Conservation (phyloP, 1,140 invertebrate genomes). For the Caenorhabditis brenneri region DNA sequence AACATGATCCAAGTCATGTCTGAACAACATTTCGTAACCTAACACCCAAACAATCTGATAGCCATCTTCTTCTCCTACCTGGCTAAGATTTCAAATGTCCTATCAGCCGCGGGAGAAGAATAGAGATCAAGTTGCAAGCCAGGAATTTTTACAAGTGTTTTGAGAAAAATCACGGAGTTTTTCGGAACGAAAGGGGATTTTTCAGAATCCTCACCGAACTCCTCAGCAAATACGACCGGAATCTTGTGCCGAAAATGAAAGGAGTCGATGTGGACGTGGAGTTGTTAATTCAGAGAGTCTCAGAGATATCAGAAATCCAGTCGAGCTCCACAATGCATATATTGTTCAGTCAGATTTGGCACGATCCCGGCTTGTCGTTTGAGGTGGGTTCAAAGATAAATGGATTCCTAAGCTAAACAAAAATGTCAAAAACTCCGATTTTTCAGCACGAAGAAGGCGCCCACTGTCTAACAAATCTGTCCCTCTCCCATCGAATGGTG, state of each 20-base stretch:
- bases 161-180: background rate
- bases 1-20: slow-evolving; percentile 25
- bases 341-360: slow-evolving; percentile 69
- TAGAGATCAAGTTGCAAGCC: background rate
- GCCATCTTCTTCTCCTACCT: no score
- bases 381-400: no score
- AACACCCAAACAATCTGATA: background rate
- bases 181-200: background rate
- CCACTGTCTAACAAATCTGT: slow-evolving; percentile 68
- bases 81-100: slow-evolving; percentile 13
- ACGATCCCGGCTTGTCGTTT: slow-evolving; percentile 68
- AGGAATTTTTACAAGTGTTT: background rate
- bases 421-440: no score
- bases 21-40: slow-evolving; percentile 21
- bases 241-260: slow-evolving; percentile 68
- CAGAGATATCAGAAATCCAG: slow-evolving; percentile 68
- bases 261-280: slow-evolving; percentile 70
- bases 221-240: slow-evolving; percentile 66
- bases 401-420: no score
- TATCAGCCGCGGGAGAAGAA: background rate
- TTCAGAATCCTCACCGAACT: slow-evolving; percentile 68
- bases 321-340: slow-evolving; percentile 70
- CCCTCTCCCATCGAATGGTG: slow-evolving; percentile 69
- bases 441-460: slow-evolving; percentile 68
- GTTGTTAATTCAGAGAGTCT: slow-evolving; percentile 66